Evolutionary conservation across 1,140 invertebrate genomes (phyloP), one percentile per base, ranked within the genome.

Genomic region (Heliconius eleuchia): DNA sequence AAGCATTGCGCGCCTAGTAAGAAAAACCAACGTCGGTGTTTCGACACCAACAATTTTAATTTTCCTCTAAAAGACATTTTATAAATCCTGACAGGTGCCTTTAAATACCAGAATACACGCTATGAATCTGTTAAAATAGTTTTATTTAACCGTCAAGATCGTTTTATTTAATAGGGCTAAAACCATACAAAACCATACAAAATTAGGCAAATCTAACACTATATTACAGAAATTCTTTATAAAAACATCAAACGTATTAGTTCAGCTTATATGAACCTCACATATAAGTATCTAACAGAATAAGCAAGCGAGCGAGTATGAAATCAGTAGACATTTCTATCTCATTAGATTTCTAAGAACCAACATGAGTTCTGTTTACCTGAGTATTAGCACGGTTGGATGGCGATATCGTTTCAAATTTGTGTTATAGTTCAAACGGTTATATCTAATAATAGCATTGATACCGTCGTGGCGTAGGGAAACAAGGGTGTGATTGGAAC

Each of bases 251-350:
- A 66, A 23, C 27, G 60, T 30, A 66, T 66, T 66, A 66, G 60
- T 66, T 66, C 60, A 66, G 60, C 60, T 66, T 66, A 66, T 66
- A 13, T 66, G 60, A 27, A 0, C 2, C 19, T 8, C 50, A 7
- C 18, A 52, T 52, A 52, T 23, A 60, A 6, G 9, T 30, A 1
- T 71, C 39, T 70, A 50, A 71, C 46, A 50, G 57, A 50, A 42
- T 76, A 71, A 71, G 74, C 74, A 34, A 71, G 19, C 57, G 37
- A 76, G 74, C 60, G 60, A 76, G 60, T 66, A 76, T 76, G n/a
- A 76, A 76, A 76, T 76, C 74, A 76, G 57, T 71, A 46, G 55
- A 39, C 60, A 76, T 71, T 76, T 76, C 74, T 76, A 76, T n/a
- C 30, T 66, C 74, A 76, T 76, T 76, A 76, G 74, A 76, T 60